Evolutionary conservation across 2,888 invertebrate genomes (phyloP).

Genomic region (Electrophaes corylata): DNA sequence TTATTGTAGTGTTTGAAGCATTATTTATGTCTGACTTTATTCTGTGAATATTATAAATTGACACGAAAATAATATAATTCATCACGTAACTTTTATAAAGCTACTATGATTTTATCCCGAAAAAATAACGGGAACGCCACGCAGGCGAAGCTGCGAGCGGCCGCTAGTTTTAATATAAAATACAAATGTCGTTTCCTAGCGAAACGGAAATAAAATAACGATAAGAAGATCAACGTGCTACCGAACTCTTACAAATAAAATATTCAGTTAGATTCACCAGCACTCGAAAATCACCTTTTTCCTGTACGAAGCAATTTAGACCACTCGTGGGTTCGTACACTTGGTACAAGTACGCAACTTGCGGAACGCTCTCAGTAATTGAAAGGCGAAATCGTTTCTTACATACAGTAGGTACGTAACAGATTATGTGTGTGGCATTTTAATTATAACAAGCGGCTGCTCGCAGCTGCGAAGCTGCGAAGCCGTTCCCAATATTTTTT

Average conservation of each 20-base stretch:
- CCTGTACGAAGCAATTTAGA: slow-evolving; percentile 17
- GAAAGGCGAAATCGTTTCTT: slow-evolving; percentile 22
- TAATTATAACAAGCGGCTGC: too few species aligned
- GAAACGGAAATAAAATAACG: slow-evolving; percentile 2
- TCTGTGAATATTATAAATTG: too few species aligned
- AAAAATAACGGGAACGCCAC: too few species aligned
- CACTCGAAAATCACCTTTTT: slow-evolving; percentile 19
- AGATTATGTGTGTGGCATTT: background rate
- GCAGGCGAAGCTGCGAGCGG: too few species aligned
- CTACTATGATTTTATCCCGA: too few species aligned
- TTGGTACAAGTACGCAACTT: slow-evolving; percentile 9
- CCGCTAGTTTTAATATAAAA: too few species aligned
- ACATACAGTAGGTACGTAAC: slow-evolving; percentile 2
- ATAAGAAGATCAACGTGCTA: background rate
- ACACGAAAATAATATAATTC: too few species aligned
- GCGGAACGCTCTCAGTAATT: slow-evolving; percentile 20
- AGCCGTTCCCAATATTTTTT: too few species aligned
- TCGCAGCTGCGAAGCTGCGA: too few species aligned
- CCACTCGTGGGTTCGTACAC: background rate
- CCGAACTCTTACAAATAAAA: slow-evolving; percentile 15
- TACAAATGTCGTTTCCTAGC: background rate
- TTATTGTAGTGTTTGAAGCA: too few species aligned
- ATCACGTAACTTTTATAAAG: too few species aligned
- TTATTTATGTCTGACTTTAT: too few species aligned
- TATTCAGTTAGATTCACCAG: slow-evolving; percentile 17